These are phyloP conservation scores for Rhinolophus sinicus DNA, from an alignment of 2,113 vertebrate genomes.

Conservation along the genomic window DNA sequence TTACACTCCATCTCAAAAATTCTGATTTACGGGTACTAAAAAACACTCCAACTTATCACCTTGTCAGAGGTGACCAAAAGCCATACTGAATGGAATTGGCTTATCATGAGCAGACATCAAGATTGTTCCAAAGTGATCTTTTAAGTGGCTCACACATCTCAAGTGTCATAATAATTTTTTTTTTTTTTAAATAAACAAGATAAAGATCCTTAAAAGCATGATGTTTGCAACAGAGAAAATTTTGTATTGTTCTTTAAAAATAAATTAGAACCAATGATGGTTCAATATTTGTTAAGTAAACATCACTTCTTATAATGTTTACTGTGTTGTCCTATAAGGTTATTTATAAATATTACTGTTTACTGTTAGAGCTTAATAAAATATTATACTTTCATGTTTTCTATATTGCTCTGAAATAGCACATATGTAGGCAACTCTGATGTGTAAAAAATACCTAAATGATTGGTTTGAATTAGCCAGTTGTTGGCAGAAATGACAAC, in stretches of 20 bases:
- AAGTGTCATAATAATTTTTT: conserved; percentile 32
- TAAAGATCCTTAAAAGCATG: not conserved
- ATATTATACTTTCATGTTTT: not conserved
- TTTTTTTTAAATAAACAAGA: not conserved
- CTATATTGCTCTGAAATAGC: not conserved
- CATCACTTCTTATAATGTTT: not conserved
- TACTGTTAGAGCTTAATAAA: not conserved
- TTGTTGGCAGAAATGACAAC: not conserved
- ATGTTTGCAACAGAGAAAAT: not conserved
- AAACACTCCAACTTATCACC: conserved; percentile 49
- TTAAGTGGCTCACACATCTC: conserved; percentile 66
- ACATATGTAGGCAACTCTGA: not conserved
- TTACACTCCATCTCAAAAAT: not conserved
- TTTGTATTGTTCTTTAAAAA: not conserved
- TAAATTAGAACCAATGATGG: not conserved
- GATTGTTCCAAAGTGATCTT: conserved; percentile 74
- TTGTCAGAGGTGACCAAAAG: conserved; percentile 69
- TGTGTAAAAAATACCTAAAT: not conserved
- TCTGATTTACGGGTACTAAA: conserved; percentile 3
- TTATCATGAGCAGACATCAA: conserved; percentile 68
- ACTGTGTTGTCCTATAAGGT: not conserved
- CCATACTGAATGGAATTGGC: conserved; percentile 28
- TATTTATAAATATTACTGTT: not conserved
- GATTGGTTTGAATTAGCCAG: not conserved
- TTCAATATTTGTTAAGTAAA: not conserved